Conservation (phyloP, 2,888 invertebrate species). For the Caenorhabditis sulstoni region DNA sequence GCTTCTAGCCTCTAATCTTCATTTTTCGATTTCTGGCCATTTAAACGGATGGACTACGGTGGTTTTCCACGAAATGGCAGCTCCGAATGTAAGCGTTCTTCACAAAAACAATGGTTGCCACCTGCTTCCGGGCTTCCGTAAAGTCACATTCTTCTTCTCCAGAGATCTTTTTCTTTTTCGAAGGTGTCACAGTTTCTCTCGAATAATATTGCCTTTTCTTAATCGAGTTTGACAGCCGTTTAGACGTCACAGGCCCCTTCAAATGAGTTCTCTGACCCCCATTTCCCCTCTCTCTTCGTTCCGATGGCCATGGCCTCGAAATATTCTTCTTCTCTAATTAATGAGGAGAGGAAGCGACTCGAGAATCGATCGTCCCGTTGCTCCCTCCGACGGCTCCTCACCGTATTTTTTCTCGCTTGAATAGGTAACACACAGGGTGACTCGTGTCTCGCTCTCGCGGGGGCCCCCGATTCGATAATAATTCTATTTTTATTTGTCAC, state of each 20-base stretch:
- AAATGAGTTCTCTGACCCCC: not conserved
- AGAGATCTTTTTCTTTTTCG: not conserved
- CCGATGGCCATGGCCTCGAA: conserved; percentile 10
- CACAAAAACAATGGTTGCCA: too few species aligned
- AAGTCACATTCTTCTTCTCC: too few species aligned
- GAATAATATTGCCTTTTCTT: conserved; percentile 28
- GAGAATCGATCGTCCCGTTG: not conserved
- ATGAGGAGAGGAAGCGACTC: not conserved
- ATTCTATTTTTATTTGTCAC: conserved; percentile 58
- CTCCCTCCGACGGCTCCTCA: not conserved
- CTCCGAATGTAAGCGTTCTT: too few species aligned
- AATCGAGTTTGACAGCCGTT: conserved; percentile 40
- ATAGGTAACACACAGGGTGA: conserved; percentile 39
- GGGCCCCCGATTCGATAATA: conserved; percentile 41
- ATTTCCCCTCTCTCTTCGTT: not conserved
- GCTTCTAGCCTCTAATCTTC: conserved; percentile 16
- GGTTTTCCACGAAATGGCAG: not conserved
- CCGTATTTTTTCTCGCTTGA: conserved; percentile 43
- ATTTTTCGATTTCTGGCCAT: conserved; percentile 17
- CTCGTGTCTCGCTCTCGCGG: conserved; percentile 14
- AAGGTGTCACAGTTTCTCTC: conserved; percentile 10
- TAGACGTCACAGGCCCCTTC: conserved; percentile 25
- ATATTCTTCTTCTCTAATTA: not conserved
- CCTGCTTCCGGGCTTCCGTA: too few species aligned
- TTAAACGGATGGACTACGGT: not conserved